A percentile compares a stretch with the other conserved stretches of the same genome.
Conservation (phyloP, 2,888 invertebrate species). For the Tortrix viridana region DNA sequence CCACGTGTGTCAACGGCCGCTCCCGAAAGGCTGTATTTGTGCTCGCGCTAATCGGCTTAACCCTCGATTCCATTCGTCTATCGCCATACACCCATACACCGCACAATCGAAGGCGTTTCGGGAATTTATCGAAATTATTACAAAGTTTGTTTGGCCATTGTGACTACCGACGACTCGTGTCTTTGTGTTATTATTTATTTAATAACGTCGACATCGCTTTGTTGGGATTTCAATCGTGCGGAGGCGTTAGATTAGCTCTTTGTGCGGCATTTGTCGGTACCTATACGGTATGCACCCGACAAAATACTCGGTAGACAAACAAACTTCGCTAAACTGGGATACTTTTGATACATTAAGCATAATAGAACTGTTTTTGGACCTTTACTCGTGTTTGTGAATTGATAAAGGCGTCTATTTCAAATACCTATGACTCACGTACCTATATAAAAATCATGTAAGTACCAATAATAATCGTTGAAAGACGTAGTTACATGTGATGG, state of each 20-base stretch:
- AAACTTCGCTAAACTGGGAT: constrained; percentile 11
- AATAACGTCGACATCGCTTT: constrained; percentile 74
- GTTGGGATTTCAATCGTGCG: constrained; percentile 64
- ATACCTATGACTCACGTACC: no score
- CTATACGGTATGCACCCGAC: constrained; percentile 10
- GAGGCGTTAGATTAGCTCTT: constrained; percentile 57
- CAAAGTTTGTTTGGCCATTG: constrained; percentile 80
- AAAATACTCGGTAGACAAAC: constrained; percentile 39
- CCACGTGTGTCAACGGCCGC: constrained; percentile 63
- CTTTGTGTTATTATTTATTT: constrained; percentile 81
- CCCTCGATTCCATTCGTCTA: constrained; percentile 59
- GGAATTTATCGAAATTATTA: constrained; percentile 81
- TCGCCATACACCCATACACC: constrained; percentile 56
- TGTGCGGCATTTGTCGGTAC: constrained; percentile 48
- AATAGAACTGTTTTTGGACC: neutral
- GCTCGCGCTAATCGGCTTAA: constrained; percentile 80
- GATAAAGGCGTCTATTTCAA: no score
- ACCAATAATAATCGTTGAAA: no score
- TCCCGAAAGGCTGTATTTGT: constrained; percentile 68
- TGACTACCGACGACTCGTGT: constrained; percentile 68
- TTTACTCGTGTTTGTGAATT: neutral
- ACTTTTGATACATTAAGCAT: constrained; percentile 2
- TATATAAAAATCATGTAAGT: no score
- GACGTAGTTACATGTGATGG: constrained; percentile 2
- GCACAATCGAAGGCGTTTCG: constrained; percentile 75